Evolutionary conservation across 2,797 vertebrate species (phyloP), one percentile per base, ranked within the genome.

Genomic region (Steatocranus sp.): DNA sequence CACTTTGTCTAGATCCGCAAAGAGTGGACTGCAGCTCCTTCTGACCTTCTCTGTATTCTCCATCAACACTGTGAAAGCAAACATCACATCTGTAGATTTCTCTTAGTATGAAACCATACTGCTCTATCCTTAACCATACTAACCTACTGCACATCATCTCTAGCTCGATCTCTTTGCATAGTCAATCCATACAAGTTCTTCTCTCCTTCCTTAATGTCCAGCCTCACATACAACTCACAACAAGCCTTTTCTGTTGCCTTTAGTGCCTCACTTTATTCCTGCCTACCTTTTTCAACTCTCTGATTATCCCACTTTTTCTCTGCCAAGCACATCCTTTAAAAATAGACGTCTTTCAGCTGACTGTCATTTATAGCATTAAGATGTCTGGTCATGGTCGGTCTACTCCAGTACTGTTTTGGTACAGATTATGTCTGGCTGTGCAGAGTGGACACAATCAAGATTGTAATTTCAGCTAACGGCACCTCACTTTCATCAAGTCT

Each of bases 401-500:
- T 1, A 3, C 43, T 56, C 27, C 20, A n/a, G 46, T 15, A 23
- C 6, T n/a, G 32, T 43, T 82, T 56, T 54, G 56, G 56, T 54
- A 79, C 81, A 82, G 73, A 85, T 77, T 82, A 61, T 25, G 38
- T 77, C 11, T 75, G 25, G 75, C 43, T 41, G 23, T 79, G 48
- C 70, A 79, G 50, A 50, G 43, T 70, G 32, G 43, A 78, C 75
- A 51, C 74, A 81, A 76, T 85, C 73, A 70, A 50, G 49, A 41
- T n/a, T 73, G 36, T 78, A 70, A 84, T 87, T 82, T 80, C 11
- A 79, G 38, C 38, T 48, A 68, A 88, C 76, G 63, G 27, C 12
- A 53, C 63, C 61, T 38, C 12, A 10, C 78, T 87, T 88, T 88
- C 75, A 83, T 85, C 18, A 61, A 34, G 51, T 83, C 58, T 75